Percentiles rank a stretch among this genome's conserved stretches.
Conservation (phyloP, 92 coral and sea anemone genomes). For the Epizoanthus illoricatus region DNA sequence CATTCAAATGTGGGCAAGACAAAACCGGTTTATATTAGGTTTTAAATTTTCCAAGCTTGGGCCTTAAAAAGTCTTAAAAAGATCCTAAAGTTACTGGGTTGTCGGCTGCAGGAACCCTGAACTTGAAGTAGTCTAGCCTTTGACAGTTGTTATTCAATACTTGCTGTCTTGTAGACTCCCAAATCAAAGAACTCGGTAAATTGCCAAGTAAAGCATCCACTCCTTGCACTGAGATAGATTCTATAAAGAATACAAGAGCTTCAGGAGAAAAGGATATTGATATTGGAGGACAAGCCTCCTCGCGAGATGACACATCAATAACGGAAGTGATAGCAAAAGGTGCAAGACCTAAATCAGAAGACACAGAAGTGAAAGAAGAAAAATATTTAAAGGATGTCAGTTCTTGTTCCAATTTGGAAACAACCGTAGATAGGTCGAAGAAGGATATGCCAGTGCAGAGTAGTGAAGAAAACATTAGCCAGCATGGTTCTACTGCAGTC, state of each 20-base stretch:
- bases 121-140: too few relatives aligned
- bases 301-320: not conserved
- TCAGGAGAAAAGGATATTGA: not conserved
- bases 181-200: not conserved
- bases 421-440: not conserved
- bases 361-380: too few relatives aligned
- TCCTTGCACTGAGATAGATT: not conserved
- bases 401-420: not conserved
- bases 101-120: too few relatives aligned
- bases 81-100: too few relatives aligned
- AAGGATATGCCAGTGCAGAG: not conserved
- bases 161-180: not conserved
- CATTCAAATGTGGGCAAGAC: too few relatives aligned
- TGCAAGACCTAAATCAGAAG: not conserved
- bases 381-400: not conserved
- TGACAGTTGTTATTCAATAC: too few relatives aligned
- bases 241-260: not conserved
- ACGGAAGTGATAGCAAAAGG: slow-evolving; percentile 5
- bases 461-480: not conserved
- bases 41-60: too few relatives aligned
- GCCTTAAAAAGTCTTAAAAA: too few relatives aligned
- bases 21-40: too few relatives aligned
- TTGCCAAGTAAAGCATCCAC: not conserved
- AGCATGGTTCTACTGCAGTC: not conserved
- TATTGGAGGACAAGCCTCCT: not conserved